phyloP scores from a whole-genome alignment of 2,797 vertebrate genomes.

The Uromys caudimaculatus region DNA sequence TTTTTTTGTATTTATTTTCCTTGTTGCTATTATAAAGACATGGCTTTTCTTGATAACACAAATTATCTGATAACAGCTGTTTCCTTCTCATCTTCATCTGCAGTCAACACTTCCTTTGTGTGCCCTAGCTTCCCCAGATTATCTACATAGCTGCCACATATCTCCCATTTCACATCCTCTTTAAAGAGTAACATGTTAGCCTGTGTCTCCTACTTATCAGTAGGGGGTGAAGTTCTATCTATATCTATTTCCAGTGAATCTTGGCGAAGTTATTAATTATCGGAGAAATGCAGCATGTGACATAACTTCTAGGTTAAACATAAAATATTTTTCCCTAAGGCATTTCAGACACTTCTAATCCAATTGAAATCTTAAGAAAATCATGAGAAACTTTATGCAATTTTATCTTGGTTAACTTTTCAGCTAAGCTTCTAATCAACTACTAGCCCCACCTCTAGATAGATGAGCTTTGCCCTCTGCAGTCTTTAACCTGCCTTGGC shows the following conservation, averaged over 20 bases:
- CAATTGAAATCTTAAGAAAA: background rate
- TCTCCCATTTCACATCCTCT: background rate
- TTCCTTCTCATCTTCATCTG: background rate
- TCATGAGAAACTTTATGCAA: background rate
- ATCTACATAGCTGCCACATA: background rate
- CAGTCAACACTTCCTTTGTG: rapidly evolving
- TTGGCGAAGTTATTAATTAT: background rate
- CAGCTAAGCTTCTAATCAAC: background rate
- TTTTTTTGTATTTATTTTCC: background rate
- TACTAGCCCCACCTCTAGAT: too few relatives aligned
- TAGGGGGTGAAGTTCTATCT: too few relatives aligned
- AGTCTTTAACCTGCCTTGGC: background rate
- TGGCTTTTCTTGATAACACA: background rate
- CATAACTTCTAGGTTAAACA: background rate
- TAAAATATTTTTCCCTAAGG: background rate
- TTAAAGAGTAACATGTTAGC: background rate
- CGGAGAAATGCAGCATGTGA: background rate
- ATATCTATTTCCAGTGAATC: background rate
- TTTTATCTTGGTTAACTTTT: too few relatives aligned
- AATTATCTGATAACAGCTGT: background rate
- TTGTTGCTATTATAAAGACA: background rate
- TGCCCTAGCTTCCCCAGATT: background rate
- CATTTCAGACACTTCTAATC: background rate
- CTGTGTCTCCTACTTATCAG: background rate
- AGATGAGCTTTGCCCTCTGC: background rate